Base-by-base conservation (phyloP, 1,140 invertebrate genomes). In the Zelostemma sp. region DNA sequence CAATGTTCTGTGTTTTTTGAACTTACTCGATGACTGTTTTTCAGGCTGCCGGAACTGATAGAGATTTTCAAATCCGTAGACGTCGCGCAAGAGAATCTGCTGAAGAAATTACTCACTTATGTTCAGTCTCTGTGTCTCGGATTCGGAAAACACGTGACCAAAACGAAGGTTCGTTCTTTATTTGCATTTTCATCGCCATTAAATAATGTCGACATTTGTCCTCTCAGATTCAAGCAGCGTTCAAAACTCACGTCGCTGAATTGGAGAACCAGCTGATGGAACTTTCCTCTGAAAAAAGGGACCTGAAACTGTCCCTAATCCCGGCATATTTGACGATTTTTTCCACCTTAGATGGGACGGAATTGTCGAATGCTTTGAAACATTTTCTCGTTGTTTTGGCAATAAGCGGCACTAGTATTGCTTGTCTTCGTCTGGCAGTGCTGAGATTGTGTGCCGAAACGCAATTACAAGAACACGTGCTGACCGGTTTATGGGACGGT, bases 401-500 rank as follows among this genome's bases (percentile, higher is more conserved):
- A 2, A 77, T 80, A 49, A 81, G 83, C 59, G 81, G 86, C 21
- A 81, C 83, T 6, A 85, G 85, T 33, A 78, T 87, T 54, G 81
- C 82, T 63, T 86, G 86, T 73, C 76, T 90, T 41, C 79, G 85
- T 56, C 80, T 89, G 43, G 86, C 89, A 1, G 79, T 91, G 45
- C 85, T 87, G 51, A 89, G 84, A 74, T 79, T 88, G 9, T 84
- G 86, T n/a, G 80, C 80, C 51, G 80, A 81, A 14, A 80, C 81
- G 0, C 77, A 83, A 25, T 77, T 88, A n/a, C 87, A 91, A 47
- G 88, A 91, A 50, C 75, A 88, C 5, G 84, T 91, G 45, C 77
- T 93, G 48, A 85, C 87, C 54, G 88, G 90, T 60, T 81, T 94
- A 14, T 92, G 91, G 89, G 90, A 92, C 80, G 89, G 89, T 90